Percentiles rank a stretch among this genome's conserved stretches.
phyloP scores from a whole-genome alignment of 2,797 vertebrate species.

The Lophius americanus region DNA sequence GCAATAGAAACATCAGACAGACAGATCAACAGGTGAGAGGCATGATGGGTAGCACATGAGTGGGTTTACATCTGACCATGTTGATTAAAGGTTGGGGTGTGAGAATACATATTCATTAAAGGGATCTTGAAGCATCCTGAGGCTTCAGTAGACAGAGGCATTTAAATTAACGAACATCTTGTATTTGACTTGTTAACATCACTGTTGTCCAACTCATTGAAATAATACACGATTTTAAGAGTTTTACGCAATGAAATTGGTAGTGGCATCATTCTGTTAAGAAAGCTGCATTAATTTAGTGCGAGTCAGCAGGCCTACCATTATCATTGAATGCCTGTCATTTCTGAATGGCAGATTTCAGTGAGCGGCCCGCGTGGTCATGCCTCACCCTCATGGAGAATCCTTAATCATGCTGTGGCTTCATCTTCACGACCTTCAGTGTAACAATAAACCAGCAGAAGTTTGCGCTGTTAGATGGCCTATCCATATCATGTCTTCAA shows the following conservation, averaged over 20 bases:
- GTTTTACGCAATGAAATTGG: neutral
- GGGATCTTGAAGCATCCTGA: conserved; percentile 13
- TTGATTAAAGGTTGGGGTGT: conserved; percentile 35
- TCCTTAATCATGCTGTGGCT: conserved; percentile 36
- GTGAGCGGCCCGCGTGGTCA: conserved; percentile 73
- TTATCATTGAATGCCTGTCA: conserved; percentile 44
- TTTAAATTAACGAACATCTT: neutral
- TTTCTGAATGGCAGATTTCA: conserved; percentile 55
- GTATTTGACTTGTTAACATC: neutral
- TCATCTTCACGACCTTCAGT: conserved; percentile 36
- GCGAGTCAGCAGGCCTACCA: conserved; percentile 32
- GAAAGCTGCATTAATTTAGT: conserved; percentile 21
- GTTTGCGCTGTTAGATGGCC: conserved; percentile 31
- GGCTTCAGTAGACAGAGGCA: conserved; percentile 3
- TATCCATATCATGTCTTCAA: conserved; percentile 69
- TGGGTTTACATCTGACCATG: conserved; percentile 26
- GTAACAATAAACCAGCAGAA: conserved; percentile 75
- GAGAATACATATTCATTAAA: conserved; percentile 47
- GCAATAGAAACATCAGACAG: conserved; percentile 71
- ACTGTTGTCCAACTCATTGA: too few species aligned
- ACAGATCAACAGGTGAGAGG: conserved; percentile 31
- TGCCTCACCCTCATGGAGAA: conserved; percentile 52
- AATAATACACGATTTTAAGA: too few species aligned
- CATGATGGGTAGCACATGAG: conserved; percentile 21
- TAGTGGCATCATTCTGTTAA: too few species aligned